Percentiles rank a stretch among this genome's conserved stretches.
Evolutionary conservation across 1,140 invertebrate species (phyloP).

Genomic region (Drosophila micromelanica): DNA sequence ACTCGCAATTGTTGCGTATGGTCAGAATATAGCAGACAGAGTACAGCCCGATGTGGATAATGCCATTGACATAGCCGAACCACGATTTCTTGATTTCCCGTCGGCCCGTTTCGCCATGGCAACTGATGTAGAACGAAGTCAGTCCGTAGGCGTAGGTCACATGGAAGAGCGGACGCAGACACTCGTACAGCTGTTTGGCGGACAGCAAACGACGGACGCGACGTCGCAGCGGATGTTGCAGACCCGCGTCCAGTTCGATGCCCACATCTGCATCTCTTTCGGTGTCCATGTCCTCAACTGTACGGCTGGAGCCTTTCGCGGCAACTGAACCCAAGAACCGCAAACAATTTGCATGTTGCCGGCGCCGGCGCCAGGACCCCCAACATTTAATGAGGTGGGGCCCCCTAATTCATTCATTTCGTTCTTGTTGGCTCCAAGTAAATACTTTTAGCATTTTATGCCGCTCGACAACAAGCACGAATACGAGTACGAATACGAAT

Average conservation of each 20-base stretch:
- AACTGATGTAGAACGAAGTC: slow-evolving; percentile 69
- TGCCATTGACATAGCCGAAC: slow-evolving; percentile 70
- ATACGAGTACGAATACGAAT: not conserved
- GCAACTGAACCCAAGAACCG: slow-evolving; percentile 54
- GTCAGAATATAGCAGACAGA: slow-evolving; percentile 65
- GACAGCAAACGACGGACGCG: slow-evolving; percentile 54
- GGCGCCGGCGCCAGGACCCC: not conserved
- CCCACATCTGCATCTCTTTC: slow-evolving; percentile 45
- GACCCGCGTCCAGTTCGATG: slow-evolving; percentile 7
- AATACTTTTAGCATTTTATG: slow-evolving; percentile 72
- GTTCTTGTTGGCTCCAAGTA: slow-evolving; percentile 48
- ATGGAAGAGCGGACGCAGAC: slow-evolving; percentile 67
- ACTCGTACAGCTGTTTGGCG: slow-evolving; percentile 72
- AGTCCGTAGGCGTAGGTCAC: slow-evolving; percentile 68
- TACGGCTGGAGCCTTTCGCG: slow-evolving; percentile 54
- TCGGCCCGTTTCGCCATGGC: slow-evolving; percentile 21
- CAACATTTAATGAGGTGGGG: slow-evolving; percentile 53
- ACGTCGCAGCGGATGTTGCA: slow-evolving; percentile 46
- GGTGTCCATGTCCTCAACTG: slow-evolving; percentile 41
- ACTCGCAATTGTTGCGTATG: slow-evolving; percentile 71
- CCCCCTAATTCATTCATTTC: slow-evolving; percentile 23
- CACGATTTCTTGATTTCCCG: slow-evolving; percentile 59
- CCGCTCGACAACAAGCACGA: slow-evolving; percentile 33
- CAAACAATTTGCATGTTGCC: slow-evolving; percentile 70
- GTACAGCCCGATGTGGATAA: slow-evolving; percentile 60